A percentile compares a stretch with the other conserved stretches of the same genome.
Evolutionary conservation across 1,140 invertebrate genomes (phyloP).

Genomic region (Belonocnema kinseyi): DNA sequence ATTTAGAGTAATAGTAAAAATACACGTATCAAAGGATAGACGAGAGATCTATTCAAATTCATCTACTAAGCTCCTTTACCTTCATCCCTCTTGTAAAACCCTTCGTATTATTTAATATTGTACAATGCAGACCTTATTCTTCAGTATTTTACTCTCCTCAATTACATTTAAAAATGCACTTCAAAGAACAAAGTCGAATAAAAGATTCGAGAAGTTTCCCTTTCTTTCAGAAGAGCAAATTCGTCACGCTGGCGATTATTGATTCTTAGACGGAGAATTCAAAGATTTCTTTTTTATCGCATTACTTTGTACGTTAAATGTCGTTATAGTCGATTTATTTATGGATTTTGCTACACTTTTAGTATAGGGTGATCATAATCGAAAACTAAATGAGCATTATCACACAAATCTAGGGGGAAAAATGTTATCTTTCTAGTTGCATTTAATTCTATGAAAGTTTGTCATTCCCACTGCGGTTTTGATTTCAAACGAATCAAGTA

Average conservation of each 20-base stretch:
- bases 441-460: not conserved
- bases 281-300: not conserved
- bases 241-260: not conserved
- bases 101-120: constrained; percentile 16
- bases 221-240: not conserved
- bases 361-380: not conserved
- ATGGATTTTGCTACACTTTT: not conserved
- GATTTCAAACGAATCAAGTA: constrained; percentile 35
- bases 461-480: not conserved
- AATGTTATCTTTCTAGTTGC: no score
- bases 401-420: no score
- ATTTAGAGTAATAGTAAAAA: constrained; percentile 28
- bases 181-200: not conserved
- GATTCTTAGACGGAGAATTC: not conserved
- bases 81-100: not conserved
- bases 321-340: constrained; percentile 13
- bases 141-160: not conserved
- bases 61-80: constrained; percentile 19
- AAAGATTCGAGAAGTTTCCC: not conserved
- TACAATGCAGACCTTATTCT: constrained; percentile 24
- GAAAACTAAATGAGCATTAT: not conserved
- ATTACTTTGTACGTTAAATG: constrained; percentile 27
- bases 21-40: constrained; percentile 35
- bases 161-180: not conserved
- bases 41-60: constrained; percentile 27